Conservation (phyloP, 2,888 invertebrate species). For the Allophyes oxyacanthae region DNA sequence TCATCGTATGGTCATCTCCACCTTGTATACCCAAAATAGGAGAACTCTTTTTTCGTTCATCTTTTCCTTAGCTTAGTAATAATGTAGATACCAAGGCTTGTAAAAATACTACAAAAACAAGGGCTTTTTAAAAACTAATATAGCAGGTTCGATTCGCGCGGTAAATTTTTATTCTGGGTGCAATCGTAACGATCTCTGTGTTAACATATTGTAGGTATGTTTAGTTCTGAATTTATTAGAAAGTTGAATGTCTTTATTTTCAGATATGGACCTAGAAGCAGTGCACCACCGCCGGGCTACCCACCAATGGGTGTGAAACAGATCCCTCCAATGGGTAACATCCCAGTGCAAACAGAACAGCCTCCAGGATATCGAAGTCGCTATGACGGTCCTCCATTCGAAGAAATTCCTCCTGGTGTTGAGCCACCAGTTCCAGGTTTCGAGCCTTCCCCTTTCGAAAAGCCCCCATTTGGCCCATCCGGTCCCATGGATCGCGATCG, state of each 20-base stretch:
- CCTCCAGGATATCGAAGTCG: constrained; percentile 81
- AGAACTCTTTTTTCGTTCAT: no score
- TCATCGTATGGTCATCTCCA: no score
- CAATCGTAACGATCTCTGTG: not conserved
- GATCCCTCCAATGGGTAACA: constrained; percentile 71
- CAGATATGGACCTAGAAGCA: constrained; percentile 83
- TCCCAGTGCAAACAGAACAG: constrained; percentile 72
- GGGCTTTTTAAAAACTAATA: constrained; percentile 3
- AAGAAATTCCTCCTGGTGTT: constrained; percentile 90
- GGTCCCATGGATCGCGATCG: constrained; percentile 79
- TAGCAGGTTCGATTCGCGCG: constrained; percentile 70
- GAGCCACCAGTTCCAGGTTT: constrained; percentile 91
- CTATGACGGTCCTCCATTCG: constrained; percentile 85
- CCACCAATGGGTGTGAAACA: constrained; percentile 78
- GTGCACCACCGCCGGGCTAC: constrained; percentile 74
- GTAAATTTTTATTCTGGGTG: constrained; percentile 51
- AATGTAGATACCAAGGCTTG: no score
- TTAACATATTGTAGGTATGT: not conserved
- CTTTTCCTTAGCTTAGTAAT: not conserved
- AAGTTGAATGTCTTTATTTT: constrained; percentile 60
- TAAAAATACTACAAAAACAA: not conserved
- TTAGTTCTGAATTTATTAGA: constrained; percentile 12
- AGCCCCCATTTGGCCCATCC: constrained; percentile 78
- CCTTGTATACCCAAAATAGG: no score
- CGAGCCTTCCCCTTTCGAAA: constrained; percentile 89